phyloP scores from a whole-genome alignment of 2,797 vertebrate species.

The Phataginus tetradactyla region DNA sequence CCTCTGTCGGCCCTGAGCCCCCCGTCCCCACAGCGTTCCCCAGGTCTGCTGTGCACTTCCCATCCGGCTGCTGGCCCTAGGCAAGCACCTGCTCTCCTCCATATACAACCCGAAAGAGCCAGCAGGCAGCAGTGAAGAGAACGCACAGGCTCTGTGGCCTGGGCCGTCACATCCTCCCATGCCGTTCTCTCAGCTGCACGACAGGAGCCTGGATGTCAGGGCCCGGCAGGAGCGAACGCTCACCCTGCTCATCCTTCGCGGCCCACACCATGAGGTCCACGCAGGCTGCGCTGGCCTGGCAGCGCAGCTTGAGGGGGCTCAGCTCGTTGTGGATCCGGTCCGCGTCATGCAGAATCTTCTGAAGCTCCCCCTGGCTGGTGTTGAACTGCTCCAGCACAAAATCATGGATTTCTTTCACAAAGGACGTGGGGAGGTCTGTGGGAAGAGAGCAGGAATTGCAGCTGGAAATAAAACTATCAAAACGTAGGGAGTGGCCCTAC shows the following conservation, averaged over 20 bases:
- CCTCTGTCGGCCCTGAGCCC: background rate
- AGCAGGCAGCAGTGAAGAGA: background rate
- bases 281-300: constrained; percentile 97
- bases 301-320: constrained; percentile 95
- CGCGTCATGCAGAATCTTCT: constrained; percentile 96
- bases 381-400: constrained; percentile 99
- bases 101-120: background rate
- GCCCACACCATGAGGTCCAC: constrained; percentile 99
- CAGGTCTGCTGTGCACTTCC: background rate
- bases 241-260: constrained; percentile 98
- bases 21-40: background rate
- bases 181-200: too few species aligned
- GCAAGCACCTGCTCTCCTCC: background rate
- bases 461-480: background rate
- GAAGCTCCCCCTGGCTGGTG: constrained; percentile 96
- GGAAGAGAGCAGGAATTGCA: background rate
- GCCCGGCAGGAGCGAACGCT: background rate
- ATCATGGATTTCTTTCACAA: constrained; percentile 97
- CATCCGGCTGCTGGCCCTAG: background rate
- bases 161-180: background rate
- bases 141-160: background rate
- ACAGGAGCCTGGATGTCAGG: background rate
- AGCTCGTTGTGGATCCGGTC: constrained; percentile 95
- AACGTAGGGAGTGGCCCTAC: background rate
- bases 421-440: constrained; percentile 94